Evolutionary conservation across 2,113 vertebrate genomes (phyloP).

Genomic region (Ceyx cyanopectus): DNA sequence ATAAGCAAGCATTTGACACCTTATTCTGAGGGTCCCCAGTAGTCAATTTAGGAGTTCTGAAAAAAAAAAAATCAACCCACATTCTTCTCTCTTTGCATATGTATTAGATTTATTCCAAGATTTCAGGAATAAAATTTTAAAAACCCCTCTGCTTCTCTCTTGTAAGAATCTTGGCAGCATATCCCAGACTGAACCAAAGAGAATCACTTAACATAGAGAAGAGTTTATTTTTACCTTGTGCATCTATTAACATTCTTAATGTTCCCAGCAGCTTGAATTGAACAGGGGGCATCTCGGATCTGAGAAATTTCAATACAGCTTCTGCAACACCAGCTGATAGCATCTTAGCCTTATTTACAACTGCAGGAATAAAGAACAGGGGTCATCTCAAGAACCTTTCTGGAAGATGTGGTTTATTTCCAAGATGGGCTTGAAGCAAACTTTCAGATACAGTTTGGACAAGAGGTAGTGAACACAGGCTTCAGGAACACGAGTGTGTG

Average conservation of each 20-base stretch:
- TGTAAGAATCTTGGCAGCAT: slow-evolving; percentile 8
- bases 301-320: slow-evolving; percentile 94
- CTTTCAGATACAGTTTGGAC: neutral
- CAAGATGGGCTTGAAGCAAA: neutral
- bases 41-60: neutral
- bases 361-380: slow-evolving; percentile 76
- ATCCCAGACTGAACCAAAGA: slow-evolving; percentile 39
- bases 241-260: slow-evolving; percentile 97
- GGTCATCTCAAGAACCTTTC: slow-evolving; percentile 8
- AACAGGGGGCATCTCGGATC: slow-evolving; percentile 97
- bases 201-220: slow-evolving; percentile 54
- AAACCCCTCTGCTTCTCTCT: neutral
- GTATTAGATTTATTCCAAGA: slow-evolving; percentile 2
- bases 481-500: accelerated
- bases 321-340: slow-evolving; percentile 92
- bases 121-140: slow-evolving; percentile 9
- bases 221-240: slow-evolving; percentile 88
- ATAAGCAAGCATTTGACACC: slow-evolving; percentile 9
- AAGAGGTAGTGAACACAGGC: neutral
- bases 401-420: slow-evolving; percentile 25
- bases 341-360: slow-evolving; percentile 99
- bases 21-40: neutral
- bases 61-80: neutral
- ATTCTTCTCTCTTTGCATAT: neutral
- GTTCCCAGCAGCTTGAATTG: slow-evolving; percentile 98